Evolutionary conservation across 92 coral and sea anemone genomes (phyloP), one percentile per base, ranked within the genome.

Genomic region (Pocillopora grandis): DNA sequence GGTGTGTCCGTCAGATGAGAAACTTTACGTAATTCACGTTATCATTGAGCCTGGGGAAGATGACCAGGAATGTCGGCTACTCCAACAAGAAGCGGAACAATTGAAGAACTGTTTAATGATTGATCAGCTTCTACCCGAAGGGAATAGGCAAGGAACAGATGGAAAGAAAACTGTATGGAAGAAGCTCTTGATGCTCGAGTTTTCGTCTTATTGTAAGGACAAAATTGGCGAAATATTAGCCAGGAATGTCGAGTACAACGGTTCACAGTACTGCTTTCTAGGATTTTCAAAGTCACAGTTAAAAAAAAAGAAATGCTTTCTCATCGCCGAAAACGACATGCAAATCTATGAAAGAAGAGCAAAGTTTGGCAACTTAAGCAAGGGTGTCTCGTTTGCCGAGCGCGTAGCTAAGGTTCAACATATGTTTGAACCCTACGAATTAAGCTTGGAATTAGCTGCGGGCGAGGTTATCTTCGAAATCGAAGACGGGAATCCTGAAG

Each of bases 201-300:
- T 74, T 58, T n/a, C 61, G 56, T 74, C 78, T 37, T 74, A 74
- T 58, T 10, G 62, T 27, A 35, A 49, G 21, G 36, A n/a, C 18
- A 36, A 58, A 56, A 56, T 74, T 19, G 18, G 16, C 0, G 42
- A 4, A 21, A 74, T 90, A 21, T 68, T 93, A 79, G 71, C 57
- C 12, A 77, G 78, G 58, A 90, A 88, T 19, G 68, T 93, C 8
- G 73, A 62, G 57, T 80, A 79, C 78, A 69, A 89, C 31, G 81
- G 72, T 10, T 80, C 77, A 20, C 55, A 76, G 60, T 93, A 87
- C 78, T 62, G 72, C 62, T 95, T 89, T 61, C 89, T 95, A 56
- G 97, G 95, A n/a, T 92, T 92, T 63, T 92, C 95, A 13, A 90
- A 89, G 75, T 89, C 93, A 80, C 96, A 95, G 68, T 82, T 92